Base-by-base conservation (phyloP, 2,113 vertebrate genomes). In the Dermatemys mawii region DNA sequence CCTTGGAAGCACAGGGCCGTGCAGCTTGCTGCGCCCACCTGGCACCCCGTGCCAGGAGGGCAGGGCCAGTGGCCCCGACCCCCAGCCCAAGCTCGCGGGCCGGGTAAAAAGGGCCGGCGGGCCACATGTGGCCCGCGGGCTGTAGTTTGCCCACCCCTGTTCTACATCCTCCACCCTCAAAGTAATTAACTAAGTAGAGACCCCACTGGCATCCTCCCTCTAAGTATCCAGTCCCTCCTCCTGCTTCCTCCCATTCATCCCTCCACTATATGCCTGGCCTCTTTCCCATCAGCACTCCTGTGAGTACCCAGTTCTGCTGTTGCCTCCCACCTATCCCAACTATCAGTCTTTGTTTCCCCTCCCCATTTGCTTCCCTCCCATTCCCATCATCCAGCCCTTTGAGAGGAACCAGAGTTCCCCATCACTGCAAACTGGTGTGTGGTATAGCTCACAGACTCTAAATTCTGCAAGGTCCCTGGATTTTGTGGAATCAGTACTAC, bases 401-500 rank as follows among this genome's bases (percentile, higher is more conserved):
- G 60, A 29, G 0, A 93, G 22, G 32, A 80, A 27, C 21, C 16
- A 81, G 53, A 82, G 3, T 38, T 78, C 81, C 83, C 79, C 51
- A 51, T 38, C 60, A 85, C 67, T 48, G n/a, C 78, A 88, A 35
- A 92, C 3, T 49, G 67, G 6, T 90, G 11, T 44, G 35, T 26
- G 41, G 53, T 60, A 27, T 57, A 24, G n/a, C 22, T 38, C 22
- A 11, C n/a, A 32, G 85, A 83, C 3, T 9, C 27, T 82, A 49
- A 86, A 86, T 57, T 94, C 24, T 60, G 41, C 27, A 8, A 67
- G 27, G 78, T 48, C 54, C 3, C n/a, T 75, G 12, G 10, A 5
- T 50, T 88, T 81, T 60, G 75, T 85, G 54, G 14, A 78, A 89
- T 85, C 5, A 67, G 82, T 91, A 92, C 41, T 26, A 86, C 80